Base-by-base conservation (phyloP, 2,113 vertebrate species). In the Ranitomeya variabilis region DNA sequence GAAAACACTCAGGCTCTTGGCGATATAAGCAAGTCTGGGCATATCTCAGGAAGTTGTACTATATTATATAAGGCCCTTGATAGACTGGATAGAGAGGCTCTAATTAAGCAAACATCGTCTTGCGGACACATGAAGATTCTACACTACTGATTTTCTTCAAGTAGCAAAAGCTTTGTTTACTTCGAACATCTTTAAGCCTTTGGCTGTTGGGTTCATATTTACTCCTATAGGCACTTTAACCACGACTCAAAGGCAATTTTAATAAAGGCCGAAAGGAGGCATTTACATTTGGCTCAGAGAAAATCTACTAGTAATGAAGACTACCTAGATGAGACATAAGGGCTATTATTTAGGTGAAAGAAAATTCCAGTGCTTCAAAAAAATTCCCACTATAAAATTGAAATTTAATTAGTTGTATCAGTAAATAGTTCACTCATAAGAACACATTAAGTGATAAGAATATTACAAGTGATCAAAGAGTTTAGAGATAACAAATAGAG, bases 1-100 rank as follows among this genome's bases (percentile, higher is more conserved):
- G 80, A 82, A 88, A 73, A 77, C 80, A 84, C 16, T 67, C n/a
- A 6, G 14, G 37, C 80, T 88, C 45, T 66, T 18, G 55, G 80
- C 54, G 80, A 66, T 18, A 16, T 12, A 9, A 18, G 26, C 80
- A 83, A 83, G 87, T 37, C 67, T 57, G 16, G 66, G 59, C 80
- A 18, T 78, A 87, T 54, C 52, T 60, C 16, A 37, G 18, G 31
- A 59, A 81, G 55, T 76, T 57, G 57, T n/a, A 54, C 71, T 66
- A 71, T 55, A 66, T 77, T 67, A 77, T 21, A 67, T 11, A 80
- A 31, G 59, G 4, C 45, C 45, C 31, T 31, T 76, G 2, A 13
- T 59, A 37, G 54, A 54, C 52, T 37, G 1, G 23, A 54, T 21
- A 84, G 45, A 14, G 31, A 21, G 11, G 81, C 19, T 52, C 12